Percentiles rank a stretch among this genome's conserved stretches.
These are phyloP conservation scores for Vulpes ferrilata DNA, from an alignment of 2,113 vertebrate species.

Conservation along the genomic window DNA sequence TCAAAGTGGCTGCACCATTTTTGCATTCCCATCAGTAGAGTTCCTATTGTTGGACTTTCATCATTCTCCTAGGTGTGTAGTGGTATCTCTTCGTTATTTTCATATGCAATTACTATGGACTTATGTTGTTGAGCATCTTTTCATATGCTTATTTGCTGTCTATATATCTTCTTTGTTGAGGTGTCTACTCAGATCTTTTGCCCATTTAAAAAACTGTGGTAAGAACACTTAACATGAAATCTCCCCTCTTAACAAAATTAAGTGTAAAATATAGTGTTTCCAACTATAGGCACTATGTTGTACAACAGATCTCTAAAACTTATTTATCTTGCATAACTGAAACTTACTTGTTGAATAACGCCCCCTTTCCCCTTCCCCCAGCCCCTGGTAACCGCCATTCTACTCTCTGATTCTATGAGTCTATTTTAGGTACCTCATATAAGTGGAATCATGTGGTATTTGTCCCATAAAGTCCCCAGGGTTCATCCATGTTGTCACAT, in stretches of 20 bases:
- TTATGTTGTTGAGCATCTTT: not conserved
- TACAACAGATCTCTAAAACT: not conserved
- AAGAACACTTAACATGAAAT: not conserved
- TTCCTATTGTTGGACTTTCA: not conserved
- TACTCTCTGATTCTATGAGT: not conserved
- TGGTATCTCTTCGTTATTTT: not conserved
- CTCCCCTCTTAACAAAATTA: not conserved
- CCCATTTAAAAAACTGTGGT: not conserved
- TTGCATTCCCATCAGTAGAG: not conserved
- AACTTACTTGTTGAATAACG: not conserved
- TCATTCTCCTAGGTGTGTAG: not conserved
- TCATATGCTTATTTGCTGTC: not conserved
- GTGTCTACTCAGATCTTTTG: conserved; percentile 8
- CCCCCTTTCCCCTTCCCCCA: not conserved
- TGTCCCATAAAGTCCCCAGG: not conserved
- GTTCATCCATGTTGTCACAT: not conserved
- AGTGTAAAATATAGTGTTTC: not conserved
- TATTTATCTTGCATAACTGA: not conserved
- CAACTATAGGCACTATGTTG: not conserved
- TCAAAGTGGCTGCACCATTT: not conserved
- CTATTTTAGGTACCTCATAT: not conserved
- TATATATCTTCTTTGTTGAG: not conserved
- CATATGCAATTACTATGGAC: not conserved
- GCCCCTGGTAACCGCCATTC: not conserved
- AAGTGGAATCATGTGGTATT: not conserved